Percentiles rank a stretch among this genome's conserved stretches.
These are phyloP conservation scores for Pelecanoides urinatrix DNA, from an alignment of 2,113 vertebrate genomes.

Conservation along the genomic window DNA sequence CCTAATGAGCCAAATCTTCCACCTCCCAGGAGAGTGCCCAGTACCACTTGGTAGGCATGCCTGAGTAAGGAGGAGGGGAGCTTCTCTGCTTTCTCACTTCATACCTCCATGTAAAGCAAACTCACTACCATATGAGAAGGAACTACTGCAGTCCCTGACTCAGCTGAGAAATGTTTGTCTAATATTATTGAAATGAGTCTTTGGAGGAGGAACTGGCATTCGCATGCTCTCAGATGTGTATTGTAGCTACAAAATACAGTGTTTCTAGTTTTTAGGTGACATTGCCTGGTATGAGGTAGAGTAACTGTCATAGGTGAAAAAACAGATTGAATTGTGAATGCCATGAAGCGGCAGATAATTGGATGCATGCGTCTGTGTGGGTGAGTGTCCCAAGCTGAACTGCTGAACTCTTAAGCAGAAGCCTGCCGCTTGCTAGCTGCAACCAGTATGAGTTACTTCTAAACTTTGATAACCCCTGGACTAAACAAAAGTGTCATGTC, in stretches of 20 bases:
- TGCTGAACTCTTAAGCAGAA: not conserved
- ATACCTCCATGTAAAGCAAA: not conserved
- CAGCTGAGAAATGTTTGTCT: not conserved
- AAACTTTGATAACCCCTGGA: not conserved
- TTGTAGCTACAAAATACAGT: not conserved
- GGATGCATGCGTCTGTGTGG: rapidly evolving
- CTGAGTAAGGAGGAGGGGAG: not conserved
- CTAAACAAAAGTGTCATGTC: not conserved
- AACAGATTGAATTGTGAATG: not conserved
- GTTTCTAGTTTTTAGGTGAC: not conserved
- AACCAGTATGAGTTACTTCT: not conserved
- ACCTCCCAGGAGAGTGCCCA: not conserved
- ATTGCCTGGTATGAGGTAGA: not conserved
- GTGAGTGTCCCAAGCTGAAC: not conserved
- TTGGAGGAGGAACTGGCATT: not conserved
- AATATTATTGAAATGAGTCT: not conserved
- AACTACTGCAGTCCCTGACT: not conserved
- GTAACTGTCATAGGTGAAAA: not conserved
- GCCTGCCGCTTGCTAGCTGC: not conserved
- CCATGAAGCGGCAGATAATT: not conserved
- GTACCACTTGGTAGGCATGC: not conserved
- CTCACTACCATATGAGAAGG: not conserved
- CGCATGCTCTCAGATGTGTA: not conserved
- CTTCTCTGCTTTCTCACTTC: not conserved
- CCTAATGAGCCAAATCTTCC: not conserved